Percentiles rank a stretch among this genome's conserved stretches.
These are phyloP conservation scores for Eupristina koningsbergeri DNA, from an alignment of 1,140 invertebrate species.

Conservation along the genomic window DNA sequence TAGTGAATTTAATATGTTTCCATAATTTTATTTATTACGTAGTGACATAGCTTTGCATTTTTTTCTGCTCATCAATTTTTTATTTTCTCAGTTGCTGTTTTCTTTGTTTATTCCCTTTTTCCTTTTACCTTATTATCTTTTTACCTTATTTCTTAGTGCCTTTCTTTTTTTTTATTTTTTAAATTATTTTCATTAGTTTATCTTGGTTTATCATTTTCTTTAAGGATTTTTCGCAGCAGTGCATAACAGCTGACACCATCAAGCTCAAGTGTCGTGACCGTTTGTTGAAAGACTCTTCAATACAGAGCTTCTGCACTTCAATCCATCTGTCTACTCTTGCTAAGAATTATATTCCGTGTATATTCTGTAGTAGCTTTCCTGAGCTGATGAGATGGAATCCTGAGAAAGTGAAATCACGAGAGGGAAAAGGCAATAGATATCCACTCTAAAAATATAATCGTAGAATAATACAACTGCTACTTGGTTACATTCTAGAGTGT, in stretches of 20 bases:
- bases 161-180: not conserved
- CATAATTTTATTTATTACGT: conserved; percentile 11
- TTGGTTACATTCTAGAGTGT: conserved; percentile 33
- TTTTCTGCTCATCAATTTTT: conserved; percentile 10
- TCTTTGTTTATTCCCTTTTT: not conserved
- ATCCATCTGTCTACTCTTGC: conserved; percentile 66
- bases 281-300: conserved; percentile 60
- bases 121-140: not conserved
- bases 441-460: conserved; percentile 9
- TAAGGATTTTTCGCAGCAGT: conserved; percentile 62
- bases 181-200: not conserved
- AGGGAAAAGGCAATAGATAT: not conserved
- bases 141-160: not conserved
- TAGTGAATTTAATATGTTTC: conserved; percentile 53
- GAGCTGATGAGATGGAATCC: not conserved
- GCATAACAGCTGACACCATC: conserved; percentile 68
- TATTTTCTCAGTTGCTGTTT: not conserved
- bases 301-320: conserved; percentile 64
- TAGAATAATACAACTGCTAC: not conserved
- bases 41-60: not conserved
- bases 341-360: conserved; percentile 58
- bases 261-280: conserved; percentile 56
- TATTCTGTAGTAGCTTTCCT: conserved; percentile 20
- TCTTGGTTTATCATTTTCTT: conserved; percentile 17
- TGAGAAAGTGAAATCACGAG: not conserved